A percentile compares a stretch with the other conserved stretches of the same genome.
Conservation (phyloP, 2,888 invertebrate species). For the Hymenopus coronatus region DNA sequence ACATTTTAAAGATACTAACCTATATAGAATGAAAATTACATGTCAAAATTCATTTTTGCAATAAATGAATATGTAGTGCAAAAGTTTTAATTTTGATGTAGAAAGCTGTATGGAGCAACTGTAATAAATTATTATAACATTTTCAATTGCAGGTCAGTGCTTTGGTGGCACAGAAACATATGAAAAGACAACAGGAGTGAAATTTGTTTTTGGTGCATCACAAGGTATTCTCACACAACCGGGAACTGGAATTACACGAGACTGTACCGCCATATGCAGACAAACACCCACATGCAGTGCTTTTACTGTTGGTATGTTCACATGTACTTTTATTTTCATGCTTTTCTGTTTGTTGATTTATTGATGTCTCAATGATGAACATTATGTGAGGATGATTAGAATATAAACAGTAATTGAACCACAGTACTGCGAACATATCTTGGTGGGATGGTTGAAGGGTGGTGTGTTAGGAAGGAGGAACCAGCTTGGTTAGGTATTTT, state of each 20-base stretch:
- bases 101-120: neutral
- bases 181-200: slow-evolving; percentile 47
- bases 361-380: too few species aligned
- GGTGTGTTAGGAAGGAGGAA: too few species aligned
- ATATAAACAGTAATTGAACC: too few species aligned
- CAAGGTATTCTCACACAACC: slow-evolving; percentile 45
- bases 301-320: slow-evolving; percentile 43
- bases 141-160: slow-evolving; percentile 41
- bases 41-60: neutral
- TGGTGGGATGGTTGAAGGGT: too few species aligned
- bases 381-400: too few species aligned
- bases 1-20: too few species aligned
- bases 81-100: neutral
- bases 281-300: slow-evolving; percentile 44
- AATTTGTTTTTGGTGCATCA: slow-evolving; percentile 41
- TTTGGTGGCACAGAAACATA: slow-evolving; percentile 49
- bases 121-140: neutral
- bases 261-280: slow-evolving; percentile 47
- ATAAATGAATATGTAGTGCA: neutral
- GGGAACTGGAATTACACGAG: slow-evolving; percentile 46
- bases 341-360: too few species aligned
- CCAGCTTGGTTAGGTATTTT: too few species aligned
- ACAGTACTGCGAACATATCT: too few species aligned
- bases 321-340: neutral
- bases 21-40: neutral